These are phyloP conservation scores for Drosophila picticornis DNA, from an alignment of 2,888 invertebrate species.

Conservation along the genomic window DNA sequence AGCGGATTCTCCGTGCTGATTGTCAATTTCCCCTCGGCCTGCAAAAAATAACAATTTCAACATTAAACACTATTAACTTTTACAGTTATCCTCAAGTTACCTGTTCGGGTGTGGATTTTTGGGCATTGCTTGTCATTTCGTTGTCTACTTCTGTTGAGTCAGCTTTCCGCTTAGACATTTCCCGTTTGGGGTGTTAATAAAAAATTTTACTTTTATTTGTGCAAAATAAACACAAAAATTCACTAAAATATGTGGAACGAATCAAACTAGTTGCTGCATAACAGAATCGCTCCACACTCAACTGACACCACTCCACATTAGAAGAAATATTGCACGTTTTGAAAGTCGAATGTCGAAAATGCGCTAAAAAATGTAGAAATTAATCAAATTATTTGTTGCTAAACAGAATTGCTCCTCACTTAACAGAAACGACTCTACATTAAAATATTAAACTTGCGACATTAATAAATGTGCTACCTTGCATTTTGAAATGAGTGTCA, in stretches of 20 bases:
- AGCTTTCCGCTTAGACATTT: slow-evolving; percentile 65
- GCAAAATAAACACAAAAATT: slow-evolving; percentile 1
- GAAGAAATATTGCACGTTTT: not conserved
- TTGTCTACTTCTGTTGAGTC: slow-evolving; percentile 25
- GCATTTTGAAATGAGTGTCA: not conserved
- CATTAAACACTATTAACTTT: not conserved
- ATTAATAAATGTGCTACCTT: not conserved
- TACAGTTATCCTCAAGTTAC: slow-evolving; percentile 10
- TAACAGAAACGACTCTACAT: not conserved
- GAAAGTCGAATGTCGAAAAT: not conserved
- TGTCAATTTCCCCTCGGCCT: slow-evolving; percentile 11
- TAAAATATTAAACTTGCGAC: not conserved
- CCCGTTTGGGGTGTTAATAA: not conserved
- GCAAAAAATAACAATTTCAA: not conserved
- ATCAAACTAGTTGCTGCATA: not conserved
- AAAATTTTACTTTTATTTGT: slow-evolving; percentile 1
- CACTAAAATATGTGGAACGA: not conserved
- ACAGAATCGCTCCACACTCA: not conserved
- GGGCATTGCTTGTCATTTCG: slow-evolving; percentile 43
- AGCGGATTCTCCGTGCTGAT: slow-evolving; percentile 57
- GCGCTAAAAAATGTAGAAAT: not conserved
- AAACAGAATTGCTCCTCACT: not conserved
- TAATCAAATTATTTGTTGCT: not conserved
- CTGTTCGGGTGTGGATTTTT: slow-evolving; percentile 25
- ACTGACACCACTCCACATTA: not conserved